These are phyloP conservation scores for Phalacrocorax pelagicus DNA, from an alignment of 2,113 vertebrate genomes.

Conservation along the genomic window DNA sequence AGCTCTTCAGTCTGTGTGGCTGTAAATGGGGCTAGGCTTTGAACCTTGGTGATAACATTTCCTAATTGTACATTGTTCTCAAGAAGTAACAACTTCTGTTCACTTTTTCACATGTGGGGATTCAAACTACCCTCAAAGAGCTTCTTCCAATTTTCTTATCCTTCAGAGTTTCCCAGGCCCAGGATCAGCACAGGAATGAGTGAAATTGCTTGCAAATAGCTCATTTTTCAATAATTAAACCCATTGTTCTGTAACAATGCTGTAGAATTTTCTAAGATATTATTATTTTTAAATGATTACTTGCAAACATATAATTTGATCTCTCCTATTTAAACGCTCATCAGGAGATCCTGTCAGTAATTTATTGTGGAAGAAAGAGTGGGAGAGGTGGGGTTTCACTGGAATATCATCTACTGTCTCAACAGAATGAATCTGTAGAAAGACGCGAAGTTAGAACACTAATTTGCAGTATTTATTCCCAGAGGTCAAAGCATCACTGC, in stretches of 20 bases:
- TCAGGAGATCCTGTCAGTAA: conserved; percentile 8
- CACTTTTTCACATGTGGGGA: neutral
- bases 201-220: conserved; percentile 28
- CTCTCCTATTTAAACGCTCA: neutral
- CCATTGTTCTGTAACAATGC: conserved; percentile 35
- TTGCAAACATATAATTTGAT: conserved; percentile 50
- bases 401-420: neutral
- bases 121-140: neutral
- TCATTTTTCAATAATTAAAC: conserved; percentile 29
- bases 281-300: conserved; percentile 39
- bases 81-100: neutral
- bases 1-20: neutral
- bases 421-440: neutral
- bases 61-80: neutral
- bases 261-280: neutral
- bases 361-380: neutral
- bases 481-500: neutral
- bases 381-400: neutral
- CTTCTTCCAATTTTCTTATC: neutral
- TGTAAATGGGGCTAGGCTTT: neutral
- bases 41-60: neutral
- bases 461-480: conserved; percentile 6
- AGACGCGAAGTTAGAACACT: neutral
- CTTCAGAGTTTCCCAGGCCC: neutral
- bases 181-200: neutral